Conservation (phyloP, 2,113 vertebrate genomes). For the Aegithalos caudatus region DNA sequence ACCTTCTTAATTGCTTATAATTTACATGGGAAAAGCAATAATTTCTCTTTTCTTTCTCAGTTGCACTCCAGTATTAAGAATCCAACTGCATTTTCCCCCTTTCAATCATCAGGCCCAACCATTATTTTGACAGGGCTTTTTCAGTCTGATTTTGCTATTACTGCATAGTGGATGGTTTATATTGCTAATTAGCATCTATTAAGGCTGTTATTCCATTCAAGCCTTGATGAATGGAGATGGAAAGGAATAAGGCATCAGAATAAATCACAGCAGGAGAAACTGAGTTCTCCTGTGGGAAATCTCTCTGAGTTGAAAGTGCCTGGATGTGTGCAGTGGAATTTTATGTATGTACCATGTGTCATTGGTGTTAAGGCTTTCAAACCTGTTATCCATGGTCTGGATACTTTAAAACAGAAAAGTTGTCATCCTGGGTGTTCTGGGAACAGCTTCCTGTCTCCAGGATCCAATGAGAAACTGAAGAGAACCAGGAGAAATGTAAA, state of each 20-base stretch:
- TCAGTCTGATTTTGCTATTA: not conserved
- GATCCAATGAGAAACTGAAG: not conserved
- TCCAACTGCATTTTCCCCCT: not conserved
- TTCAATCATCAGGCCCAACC: not conserved
- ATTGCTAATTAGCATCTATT: slow-evolving; percentile 33
- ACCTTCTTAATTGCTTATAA: not conserved
- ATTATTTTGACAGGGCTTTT: not conserved
- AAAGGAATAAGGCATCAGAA: not conserved
- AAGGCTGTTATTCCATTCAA: slow-evolving; percentile 7
- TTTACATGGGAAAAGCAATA: not conserved
- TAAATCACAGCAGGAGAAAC: slow-evolving; percentile 13
- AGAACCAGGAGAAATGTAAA: not conserved
- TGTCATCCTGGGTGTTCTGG: not conserved
- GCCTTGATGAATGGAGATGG: slow-evolving; percentile 8
- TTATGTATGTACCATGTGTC: not conserved
- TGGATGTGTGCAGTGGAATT: not conserved
- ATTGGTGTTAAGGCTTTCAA: not conserved
- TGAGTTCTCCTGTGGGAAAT: not conserved
- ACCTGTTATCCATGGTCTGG: not conserved
- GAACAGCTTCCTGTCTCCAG: not conserved
- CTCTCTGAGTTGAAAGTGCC: not conserved
- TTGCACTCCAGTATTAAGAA: not conserved
- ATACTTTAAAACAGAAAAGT: not conserved
- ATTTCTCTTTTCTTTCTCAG: slow-evolving; percentile 41
- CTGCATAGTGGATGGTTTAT: slow-evolving; percentile 3